Evolutionary conservation across 2,113 vertebrate genomes (phyloP), one percentile per base, ranked within the genome.

Genomic region (Cavia aperea): DNA sequence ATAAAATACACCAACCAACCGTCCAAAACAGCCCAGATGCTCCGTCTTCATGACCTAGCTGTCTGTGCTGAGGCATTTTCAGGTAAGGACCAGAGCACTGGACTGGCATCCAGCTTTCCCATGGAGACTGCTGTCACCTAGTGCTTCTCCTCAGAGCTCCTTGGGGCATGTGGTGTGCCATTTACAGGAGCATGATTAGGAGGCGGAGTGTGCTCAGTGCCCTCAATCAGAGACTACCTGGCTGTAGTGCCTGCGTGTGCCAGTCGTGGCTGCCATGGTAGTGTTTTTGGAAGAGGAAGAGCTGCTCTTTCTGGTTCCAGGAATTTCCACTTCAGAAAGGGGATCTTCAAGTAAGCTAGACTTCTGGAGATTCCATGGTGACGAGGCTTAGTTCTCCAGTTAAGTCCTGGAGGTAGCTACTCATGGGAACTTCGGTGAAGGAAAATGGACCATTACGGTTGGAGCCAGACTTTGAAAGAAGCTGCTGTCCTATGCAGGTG

Each of bases 121-220:
- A 11, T 24, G n/a, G 89, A 43, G 43, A 5, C 11, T 11, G 5
- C 15, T 13, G 10, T 1, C 33, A 39, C 7, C 24, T 31, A 6
- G 2, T 16, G 39, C 2, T 14, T 29, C 5, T 58, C 31, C 49
- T 7, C n/a, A 21, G n/a, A 0, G 60, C 33, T 84, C 68, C 2
- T 10, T 6, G 65, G n/a, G 72, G 2, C 15, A 2, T 0, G 18
- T 19, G 23, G 0, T 1, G 12, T 43, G 5, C 26, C 12, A 0
- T 88, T 62, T 63, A 24, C 39, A 1, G 23, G 9, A 5, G 6
- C 7, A 0, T 9, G 65, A 46, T 24, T 2, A 33, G 93, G 66
- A 29, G 72, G 29, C 39, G 33, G 11, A 23, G 0, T n/a, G 54
- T n/a, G 23, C 63, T 43, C 31, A 46, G 68, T 65, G 36, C 24